phyloP scores from a whole-genome alignment of 2,888 invertebrate genomes.

The Steinernema carpocapsae region DNA sequence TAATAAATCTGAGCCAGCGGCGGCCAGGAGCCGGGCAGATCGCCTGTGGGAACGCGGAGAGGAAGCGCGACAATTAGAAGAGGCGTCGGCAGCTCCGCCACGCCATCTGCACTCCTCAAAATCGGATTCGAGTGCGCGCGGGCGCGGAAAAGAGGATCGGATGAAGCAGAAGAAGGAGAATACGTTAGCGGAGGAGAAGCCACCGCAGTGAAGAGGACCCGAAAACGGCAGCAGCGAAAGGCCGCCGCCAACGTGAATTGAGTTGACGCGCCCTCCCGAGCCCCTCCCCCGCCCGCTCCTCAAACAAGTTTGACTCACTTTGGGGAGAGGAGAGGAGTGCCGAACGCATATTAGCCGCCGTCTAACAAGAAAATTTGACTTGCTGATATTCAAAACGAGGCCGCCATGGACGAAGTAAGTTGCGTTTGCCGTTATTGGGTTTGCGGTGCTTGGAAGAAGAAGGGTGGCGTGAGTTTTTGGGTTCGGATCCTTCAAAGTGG shows the following conservation, averaged over 20 bases:
- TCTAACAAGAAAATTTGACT: too few species aligned
- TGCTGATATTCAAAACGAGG: too few species aligned
- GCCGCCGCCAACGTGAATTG: constrained; percentile 5
- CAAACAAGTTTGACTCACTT: not conserved
- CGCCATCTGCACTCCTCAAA: constrained; percentile 16
- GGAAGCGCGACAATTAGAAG: constrained; percentile 15
- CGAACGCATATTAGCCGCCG: too few species aligned
- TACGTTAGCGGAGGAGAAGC: constrained; percentile 13
- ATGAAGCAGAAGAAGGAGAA: not conserved
- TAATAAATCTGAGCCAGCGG: constrained; percentile 4
- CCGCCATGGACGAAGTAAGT: too few species aligned
- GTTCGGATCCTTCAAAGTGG: too few species aligned
- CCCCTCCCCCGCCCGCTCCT: not conserved
- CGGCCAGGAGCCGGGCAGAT: not conserved
- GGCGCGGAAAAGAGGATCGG: constrained; percentile 1
- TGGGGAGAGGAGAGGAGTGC: too few species aligned
- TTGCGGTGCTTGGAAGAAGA: too few species aligned
- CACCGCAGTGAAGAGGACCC: too few species aligned
- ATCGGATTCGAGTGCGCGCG: not conserved
- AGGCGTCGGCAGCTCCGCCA: too few species aligned
- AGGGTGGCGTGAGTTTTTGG: too few species aligned
- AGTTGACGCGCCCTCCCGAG: constrained; percentile 12
- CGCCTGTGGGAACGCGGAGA: constrained; percentile 23
- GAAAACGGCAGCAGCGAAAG: not conserved
- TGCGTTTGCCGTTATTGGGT: too few species aligned